Evolutionary conservation across 2,113 vertebrate genomes (phyloP), one percentile per base, ranked within the genome.

Genomic region (Calidris pugnax): DNA sequence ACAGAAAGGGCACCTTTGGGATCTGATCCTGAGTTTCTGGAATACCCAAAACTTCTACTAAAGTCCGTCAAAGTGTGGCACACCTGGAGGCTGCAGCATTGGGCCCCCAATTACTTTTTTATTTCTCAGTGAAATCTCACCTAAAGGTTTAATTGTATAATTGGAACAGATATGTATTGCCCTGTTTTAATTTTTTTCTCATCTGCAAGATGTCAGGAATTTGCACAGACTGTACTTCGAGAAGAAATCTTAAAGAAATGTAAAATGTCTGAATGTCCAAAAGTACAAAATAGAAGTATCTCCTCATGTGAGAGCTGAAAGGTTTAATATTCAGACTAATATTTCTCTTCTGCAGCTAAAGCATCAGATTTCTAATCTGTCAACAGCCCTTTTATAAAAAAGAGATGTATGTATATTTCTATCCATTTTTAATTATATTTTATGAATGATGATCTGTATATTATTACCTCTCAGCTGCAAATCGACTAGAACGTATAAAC

Each of bases 311-410:
- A 97, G 87, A 95, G 66, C n/a, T 94, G 24, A 79, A 88, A 83
- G 66, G 56, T 94, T 94, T 85, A 93, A 87, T 59, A 97, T 26
- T 93, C 48, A 85, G 73, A 83, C 79, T 79, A 92, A 73, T 85
- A 76, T 94, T 96, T 96, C 55, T 95, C 74, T 96, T 87, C 85
- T 94, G 60, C 20, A 14, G 53, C 53, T 94, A 79, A 74, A 17
- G 83, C 82, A 91, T 43, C 43, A 30, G 37, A 97, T 79, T 94
- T 81, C 55, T 72, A 89, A 84, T 51, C 80, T 93, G 74, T 94
- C 95, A 92, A 96, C 69, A 43, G 21, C 74, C 6, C 53, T 95
- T 76, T 55, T 80, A 64, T 56, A 90, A 88, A 85, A 56, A 93
- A 86, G 50, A 95, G 32, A 76, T 22, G 20, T 89, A 87, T 89